Evolutionary conservation across 2,888 invertebrate genomes (phyloP), one percentile per base, ranked within the genome.

Genomic region (Callimorpha dominula): DNA sequence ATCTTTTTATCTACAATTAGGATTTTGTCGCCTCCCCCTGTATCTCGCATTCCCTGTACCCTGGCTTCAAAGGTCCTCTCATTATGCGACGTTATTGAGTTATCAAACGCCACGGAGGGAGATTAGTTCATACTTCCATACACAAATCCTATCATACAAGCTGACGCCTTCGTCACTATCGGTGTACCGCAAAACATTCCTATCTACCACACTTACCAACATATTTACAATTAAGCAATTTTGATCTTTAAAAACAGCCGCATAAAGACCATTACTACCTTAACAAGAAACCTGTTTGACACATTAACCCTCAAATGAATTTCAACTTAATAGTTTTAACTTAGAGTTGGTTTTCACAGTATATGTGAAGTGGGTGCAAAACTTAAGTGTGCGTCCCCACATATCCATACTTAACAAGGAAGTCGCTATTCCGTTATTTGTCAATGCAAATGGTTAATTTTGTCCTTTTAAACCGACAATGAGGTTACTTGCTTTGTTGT

Each of bases 1-100:
- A 95, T 95, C 95, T 95, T 95, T 95, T 95, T 95, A 95, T 95
- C 95, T 95, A 89, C 94, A 95, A 95, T 95, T 95, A 94, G 94
- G 95, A 94, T 95, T 95, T 95, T 90, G 93, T 92, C 95, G 93
- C 95, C 92, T 94, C 92, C 90, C 90, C 85, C 77, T 17, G 78
- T 78, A n/a, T n/a, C n/a, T n/a, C n/a, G n/a, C n/a, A n/a, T 46
- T 14, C n/a, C 70, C 82, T 77, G 85, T 79, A 88, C 75, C 76
- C 74, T 82, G 84, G 87, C 93, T 90, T 94, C 95, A 95, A 96
- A 95, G 95, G 95, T 88, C 89, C 91, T 91, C 91, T 94, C 94
- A 93, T 96, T 94, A 94, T 93, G 90, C 91, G 90, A 89, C 90
- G 91, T 94, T 95, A 95, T 96, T 96, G 95, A 95, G 94, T 96